Percentiles rank a stretch among this genome's conserved stretches.
phyloP scores from a whole-genome alignment of 2,113 vertebrate genomes.

The Xiphorhynchus elegans region DNA sequence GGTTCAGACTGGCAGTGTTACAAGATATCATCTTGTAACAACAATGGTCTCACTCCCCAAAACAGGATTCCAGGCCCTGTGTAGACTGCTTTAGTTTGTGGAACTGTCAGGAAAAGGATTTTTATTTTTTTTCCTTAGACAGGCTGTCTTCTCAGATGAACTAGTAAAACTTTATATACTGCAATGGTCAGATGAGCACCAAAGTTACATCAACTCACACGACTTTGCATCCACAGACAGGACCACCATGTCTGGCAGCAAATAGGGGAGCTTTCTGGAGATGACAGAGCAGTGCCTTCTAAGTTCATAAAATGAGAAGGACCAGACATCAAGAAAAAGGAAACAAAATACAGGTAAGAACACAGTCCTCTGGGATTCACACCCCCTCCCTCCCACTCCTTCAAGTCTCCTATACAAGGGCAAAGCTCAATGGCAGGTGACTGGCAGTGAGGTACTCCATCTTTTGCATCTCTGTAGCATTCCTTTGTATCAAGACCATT shows the following conservation, averaged over 20 bases:
- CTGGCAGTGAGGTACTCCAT: not conserved
- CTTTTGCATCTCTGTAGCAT: not conserved
- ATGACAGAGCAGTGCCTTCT: not conserved
- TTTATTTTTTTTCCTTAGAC: not conserved
- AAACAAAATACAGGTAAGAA: not conserved
- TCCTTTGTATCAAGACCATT: not conserved
- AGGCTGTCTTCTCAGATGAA: not conserved
- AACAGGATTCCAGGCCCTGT: not conserved
- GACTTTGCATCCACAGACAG: not conserved
- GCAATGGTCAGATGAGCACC: not conserved
- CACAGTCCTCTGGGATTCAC: not conserved
- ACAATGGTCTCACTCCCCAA: rapidly evolving
- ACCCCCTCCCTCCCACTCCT: not conserved
- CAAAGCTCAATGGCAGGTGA: not conserved
- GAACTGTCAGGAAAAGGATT: not conserved
- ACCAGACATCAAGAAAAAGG: not conserved
- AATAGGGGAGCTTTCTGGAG: not conserved
- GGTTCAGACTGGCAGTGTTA: not conserved
- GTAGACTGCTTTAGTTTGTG: not conserved
- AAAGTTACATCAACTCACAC: not conserved
- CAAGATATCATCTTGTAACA: not conserved
- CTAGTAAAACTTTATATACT: not conserved
- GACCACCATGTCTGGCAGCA: not conserved
- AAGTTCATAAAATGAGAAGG: not conserved
- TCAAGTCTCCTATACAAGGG: not conserved